A percentile compares a stretch with the other conserved stretches of the same genome.
Conservation (phyloP, 1,140 invertebrate species). For the Leptoteleia sp. region DNA sequence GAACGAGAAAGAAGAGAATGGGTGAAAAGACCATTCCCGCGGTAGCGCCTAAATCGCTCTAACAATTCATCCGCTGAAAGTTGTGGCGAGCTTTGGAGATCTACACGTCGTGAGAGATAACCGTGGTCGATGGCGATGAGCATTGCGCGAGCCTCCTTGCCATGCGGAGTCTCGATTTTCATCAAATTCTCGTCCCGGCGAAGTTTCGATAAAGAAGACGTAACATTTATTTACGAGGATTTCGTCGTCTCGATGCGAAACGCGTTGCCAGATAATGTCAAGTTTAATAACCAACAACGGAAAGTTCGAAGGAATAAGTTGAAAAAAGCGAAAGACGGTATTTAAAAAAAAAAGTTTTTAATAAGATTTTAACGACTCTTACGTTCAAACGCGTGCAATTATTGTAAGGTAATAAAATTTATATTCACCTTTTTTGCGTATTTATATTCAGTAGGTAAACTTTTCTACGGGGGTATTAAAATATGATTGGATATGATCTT, state of each 20-base stretch:
- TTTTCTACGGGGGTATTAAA: too few relatives aligned
- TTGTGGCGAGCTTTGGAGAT: slow-evolving; percentile 78
- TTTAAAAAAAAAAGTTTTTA: too few relatives aligned
- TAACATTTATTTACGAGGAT: slow-evolving; percentile 60
- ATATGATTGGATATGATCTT: too few relatives aligned
- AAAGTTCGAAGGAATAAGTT: slow-evolving; percentile 44
- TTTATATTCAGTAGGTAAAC: too few relatives aligned
- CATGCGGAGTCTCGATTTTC: slow-evolving; percentile 45
- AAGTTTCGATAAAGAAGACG: slow-evolving; percentile 58
- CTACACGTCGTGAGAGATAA: slow-evolving; percentile 69
- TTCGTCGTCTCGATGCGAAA: slow-evolving; percentile 32
- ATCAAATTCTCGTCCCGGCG: slow-evolving; percentile 43
- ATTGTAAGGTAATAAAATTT: too few relatives aligned
- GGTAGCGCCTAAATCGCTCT: slow-evolving; percentile 78
- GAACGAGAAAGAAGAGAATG: slow-evolving; percentile 70
- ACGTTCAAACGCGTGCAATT: too few relatives aligned
- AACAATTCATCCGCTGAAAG: slow-evolving; percentile 80
- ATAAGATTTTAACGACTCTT: too few relatives aligned
- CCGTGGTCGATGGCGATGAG: slow-evolving; percentile 50
- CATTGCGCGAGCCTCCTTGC: slow-evolving; percentile 34
- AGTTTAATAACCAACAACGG: slow-evolving; percentile 50
- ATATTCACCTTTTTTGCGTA: too few relatives aligned
- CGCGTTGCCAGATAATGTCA: slow-evolving; percentile 40
- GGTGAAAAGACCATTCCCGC: slow-evolving; percentile 74
- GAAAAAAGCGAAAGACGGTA: slow-evolving; percentile 5